Evolutionary conservation across 2,113 vertebrate species (phyloP), one percentile per base, ranked within the genome.

Genomic region (Cyphotilapia sp.): DNA sequence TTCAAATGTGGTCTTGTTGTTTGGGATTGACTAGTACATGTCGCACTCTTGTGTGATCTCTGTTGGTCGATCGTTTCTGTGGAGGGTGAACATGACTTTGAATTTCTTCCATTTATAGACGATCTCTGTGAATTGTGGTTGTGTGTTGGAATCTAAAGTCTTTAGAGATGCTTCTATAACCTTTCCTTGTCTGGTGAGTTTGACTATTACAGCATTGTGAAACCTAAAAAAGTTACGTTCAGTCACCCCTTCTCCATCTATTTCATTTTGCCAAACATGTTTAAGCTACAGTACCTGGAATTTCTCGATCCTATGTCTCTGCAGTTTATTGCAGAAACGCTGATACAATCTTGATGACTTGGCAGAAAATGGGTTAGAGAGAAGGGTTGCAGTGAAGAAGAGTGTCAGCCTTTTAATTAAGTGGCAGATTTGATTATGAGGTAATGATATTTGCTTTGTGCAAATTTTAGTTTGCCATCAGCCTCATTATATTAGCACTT

Each of bases 381-480:
- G 53, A 6, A 14, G 22, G 33, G 8, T 7, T 7, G 19, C 45
- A 17, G 24, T 13, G 5, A 81, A 66, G 51, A 24, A 49, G 35
- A 59, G 71, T 56, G 40, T 80, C 24, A 9, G 35, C n/a, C 89
- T 89, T 78, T 89, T 93, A 87, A 93, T 93, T 81, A 91, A 91
- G 85, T 87, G 76, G 51, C 61, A 54, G 42, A 87, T 82, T 61
- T 87, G 82, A 91, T 66, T 88, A 19, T 6, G 59, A 85, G 59
- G 90, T 92, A 89, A 93, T 88, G 45, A 89, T 88, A 78, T 92
- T 88, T 87, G 84, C 87, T 86, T 85, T 87, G 87, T 88, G 53
- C 31, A 86, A 54, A 82, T 88, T 87, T 86, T 57, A 82, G 33
- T 84, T 84, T 84, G 80, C 81, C 78, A 83, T 86, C 84, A 91